Conservation (phyloP, 2,113 vertebrate species). For the Rhineura floridana region DNA sequence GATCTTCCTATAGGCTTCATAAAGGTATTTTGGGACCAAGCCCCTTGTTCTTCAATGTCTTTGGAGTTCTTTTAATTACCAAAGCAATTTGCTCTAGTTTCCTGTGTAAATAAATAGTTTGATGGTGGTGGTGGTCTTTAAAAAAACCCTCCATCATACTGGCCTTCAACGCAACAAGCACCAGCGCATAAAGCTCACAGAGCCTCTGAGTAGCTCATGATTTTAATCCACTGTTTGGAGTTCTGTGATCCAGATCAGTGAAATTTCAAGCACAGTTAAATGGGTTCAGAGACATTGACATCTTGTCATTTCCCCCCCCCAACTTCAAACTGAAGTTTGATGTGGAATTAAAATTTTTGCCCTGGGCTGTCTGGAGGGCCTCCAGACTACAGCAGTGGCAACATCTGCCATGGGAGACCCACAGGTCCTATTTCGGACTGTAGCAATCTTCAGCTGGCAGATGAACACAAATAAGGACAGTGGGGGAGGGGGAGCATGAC, state of each 20-base stretch:
- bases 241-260: conserved; percentile 38
- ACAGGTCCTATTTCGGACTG: conserved; percentile 66
- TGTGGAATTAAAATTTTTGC: conserved; percentile 87
- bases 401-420: conserved; percentile 85
- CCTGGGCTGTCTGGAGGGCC: conserved; percentile 88
- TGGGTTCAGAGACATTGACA: conserved; percentile 54
- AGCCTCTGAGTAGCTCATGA: not conserved
- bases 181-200: not conserved
- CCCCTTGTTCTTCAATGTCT: fast-evolving
- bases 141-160: not conserved
- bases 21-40: not conserved
- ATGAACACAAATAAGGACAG: conserved; percentile 20
- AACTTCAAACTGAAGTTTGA: conserved; percentile 76
- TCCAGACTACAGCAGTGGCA: conserved; percentile 77
- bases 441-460: conserved; percentile 61
- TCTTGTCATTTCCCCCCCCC: conserved; percentile 69
- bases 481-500: not conserved
- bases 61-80: not conserved
- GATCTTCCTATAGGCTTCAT: not conserved
- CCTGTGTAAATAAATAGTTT: not conserved
- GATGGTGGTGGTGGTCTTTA: too few species aligned
- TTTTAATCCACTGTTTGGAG: conserved; percentile 37
- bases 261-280: conserved; percentile 29
- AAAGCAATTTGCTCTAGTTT: fast-evolving
- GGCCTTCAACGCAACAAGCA: not conserved